Base-by-base conservation (phyloP, 2,113 vertebrate genomes). In the Chitala chitala region DNA sequence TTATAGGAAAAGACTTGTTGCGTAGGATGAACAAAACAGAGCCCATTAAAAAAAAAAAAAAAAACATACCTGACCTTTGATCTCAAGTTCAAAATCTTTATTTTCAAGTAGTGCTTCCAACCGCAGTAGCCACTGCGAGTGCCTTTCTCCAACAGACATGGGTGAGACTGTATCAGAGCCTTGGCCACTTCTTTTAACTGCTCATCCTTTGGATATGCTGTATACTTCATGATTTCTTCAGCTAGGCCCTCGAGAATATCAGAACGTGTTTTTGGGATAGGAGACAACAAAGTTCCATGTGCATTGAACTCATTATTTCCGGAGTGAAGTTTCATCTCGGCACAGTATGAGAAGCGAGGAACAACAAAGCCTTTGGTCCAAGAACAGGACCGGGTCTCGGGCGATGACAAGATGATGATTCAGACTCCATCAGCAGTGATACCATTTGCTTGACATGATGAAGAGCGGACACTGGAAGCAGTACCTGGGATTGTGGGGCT, bases 31-130 rank as follows among this genome's bases (percentile, higher is more conserved):
- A n/a, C n/a, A n/a, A n/a, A n/a, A n/a, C n/a, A n/a, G n/a, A n/a
- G n/a, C n/a, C n/a, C n/a, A n/a, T n/a, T n/a, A n/a, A n/a, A n/a
- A n/a, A n/a, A n/a, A n/a, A n/a, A n/a, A n/a, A n/a, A n/a, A n/a
- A n/a, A n/a, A n/a, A n/a, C n/a, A n/a, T n/a, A n/a, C n/a, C n/a
- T n/a, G n/a, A n/a, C n/a, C 44, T 80, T 76, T 33, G 56, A 54
- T 12, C 50, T 5, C 22, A 66, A 76, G 24, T 80, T 82, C 59
- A 66, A 42, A 64, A 72, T 74, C 48, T 82, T 82, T 8, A 74
- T 63, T 15, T 78, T 77, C 0, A 81, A 26, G 20, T 53, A 79
- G 5, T 72, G 48, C 46, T 80, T 83, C 78, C 76, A 77, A 24
- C 73, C 75, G 17, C 46, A 70, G 69, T 73, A 79, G 4, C 72